phyloP scores from a whole-genome alignment of 1,140 invertebrate species.

The Hycleus cichorii region DNA sequence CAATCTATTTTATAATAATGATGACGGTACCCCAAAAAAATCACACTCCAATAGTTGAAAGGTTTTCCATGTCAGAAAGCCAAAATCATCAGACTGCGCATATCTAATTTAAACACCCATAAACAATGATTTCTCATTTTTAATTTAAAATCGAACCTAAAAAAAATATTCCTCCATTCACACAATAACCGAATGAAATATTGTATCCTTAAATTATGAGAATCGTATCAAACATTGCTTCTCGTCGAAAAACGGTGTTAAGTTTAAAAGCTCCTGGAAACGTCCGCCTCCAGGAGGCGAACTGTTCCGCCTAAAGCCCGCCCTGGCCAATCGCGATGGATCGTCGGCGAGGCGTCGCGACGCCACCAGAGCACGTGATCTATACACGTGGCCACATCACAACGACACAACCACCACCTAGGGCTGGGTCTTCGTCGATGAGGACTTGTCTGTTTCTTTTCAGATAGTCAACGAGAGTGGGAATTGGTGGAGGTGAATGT shows the following conservation, averaged over 20 bases:
- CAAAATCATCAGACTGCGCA: too few relatives aligned
- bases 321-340: conserved; percentile 27
- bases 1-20: too few relatives aligned
- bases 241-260: conserved; percentile 9
- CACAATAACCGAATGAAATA: too few relatives aligned
- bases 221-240: conserved; percentile 27
- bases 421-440: conserved; percentile 15
- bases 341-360: conserved; percentile 33
- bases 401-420: conserved; percentile 24
- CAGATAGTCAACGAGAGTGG: background rate
- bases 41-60: background rate
- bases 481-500: conserved; percentile 5
- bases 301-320: conserved; percentile 27
- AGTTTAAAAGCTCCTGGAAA: conserved; percentile 16
- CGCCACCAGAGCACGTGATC: conserved; percentile 35
- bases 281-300: conserved; percentile 30
- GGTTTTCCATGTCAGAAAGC: conserved; percentile 9
- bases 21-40: background rate
- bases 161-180: too few relatives aligned
- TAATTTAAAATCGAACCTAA: too few relatives aligned
- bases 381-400: conserved; percentile 19
- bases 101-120: too few relatives aligned
- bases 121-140: too few relatives aligned
- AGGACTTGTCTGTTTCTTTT: conserved; percentile 9
- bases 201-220: too few relatives aligned